Conservation (phyloP, 2,797 vertebrate genomes). For the Alca torda region DNA sequence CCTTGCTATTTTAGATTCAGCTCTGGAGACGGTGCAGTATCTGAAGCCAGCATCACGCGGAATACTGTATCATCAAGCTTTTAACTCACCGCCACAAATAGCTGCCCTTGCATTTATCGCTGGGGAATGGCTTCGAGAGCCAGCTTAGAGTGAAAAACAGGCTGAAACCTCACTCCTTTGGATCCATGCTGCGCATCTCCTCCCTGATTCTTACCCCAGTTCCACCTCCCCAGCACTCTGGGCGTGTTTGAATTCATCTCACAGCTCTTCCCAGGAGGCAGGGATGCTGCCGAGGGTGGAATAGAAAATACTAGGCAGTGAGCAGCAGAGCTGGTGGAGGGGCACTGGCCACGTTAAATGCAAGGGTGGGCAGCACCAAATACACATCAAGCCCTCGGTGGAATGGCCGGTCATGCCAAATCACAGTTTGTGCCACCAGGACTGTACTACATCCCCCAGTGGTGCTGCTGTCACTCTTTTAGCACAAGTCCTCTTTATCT, state of each 20-base stretch:
- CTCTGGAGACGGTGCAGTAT: background rate
- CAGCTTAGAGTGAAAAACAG: background rate
- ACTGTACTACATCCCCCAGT: background rate
- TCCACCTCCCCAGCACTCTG: background rate
- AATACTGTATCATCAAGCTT: background rate
- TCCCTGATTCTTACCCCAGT: background rate
- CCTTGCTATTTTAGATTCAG: background rate
- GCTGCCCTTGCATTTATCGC: background rate
- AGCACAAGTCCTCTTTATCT: background rate
- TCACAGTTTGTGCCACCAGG: background rate
- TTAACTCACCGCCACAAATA: background rate
- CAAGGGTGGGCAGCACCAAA: background rate
- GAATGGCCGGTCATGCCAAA: background rate
- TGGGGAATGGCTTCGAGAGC: background rate
- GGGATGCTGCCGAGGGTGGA: background rate
- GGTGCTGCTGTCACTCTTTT: background rate
- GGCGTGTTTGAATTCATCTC: background rate
- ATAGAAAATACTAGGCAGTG: background rate
- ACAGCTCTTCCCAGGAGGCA: background rate
- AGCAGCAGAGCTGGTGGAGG: background rate
- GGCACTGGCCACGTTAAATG: background rate
- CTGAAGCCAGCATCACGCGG: background rate
- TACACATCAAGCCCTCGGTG: background rate
- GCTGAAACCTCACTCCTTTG: background rate
- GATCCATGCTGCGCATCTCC: background rate